phyloP scores from a whole-genome alignment of 1,140 invertebrate species.

The Drosophila sulfurigaster region DNA sequence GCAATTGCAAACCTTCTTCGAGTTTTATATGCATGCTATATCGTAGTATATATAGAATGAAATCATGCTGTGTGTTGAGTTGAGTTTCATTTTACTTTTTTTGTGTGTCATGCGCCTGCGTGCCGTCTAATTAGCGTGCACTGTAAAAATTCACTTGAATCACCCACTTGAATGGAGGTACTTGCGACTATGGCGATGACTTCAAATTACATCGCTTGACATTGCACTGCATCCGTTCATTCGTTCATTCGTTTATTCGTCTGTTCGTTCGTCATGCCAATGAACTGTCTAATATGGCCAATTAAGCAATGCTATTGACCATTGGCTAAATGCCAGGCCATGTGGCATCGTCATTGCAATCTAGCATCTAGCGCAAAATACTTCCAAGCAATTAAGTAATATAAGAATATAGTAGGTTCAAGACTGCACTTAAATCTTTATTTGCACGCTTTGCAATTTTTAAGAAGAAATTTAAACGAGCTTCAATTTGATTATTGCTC shows the following conservation, averaged over 20 bases:
- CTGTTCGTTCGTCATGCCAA: constrained; percentile 6
- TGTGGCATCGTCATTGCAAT: no score
- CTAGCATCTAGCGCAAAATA: no score
- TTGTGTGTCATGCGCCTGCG: constrained; percentile 67
- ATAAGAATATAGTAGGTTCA: no score
- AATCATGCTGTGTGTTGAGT: not conserved
- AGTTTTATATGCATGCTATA: constrained; percentile 15
- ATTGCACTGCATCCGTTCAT: constrained; percentile 26
- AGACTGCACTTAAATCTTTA: no score
- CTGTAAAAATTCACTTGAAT: constrained; percentile 43
- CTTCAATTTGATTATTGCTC: no score
- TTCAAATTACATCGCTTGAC: constrained; percentile 33
- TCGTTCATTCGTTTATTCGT: not conserved
- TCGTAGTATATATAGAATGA: not conserved
- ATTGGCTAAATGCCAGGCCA: not conserved
- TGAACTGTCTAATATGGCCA: constrained; percentile 18
- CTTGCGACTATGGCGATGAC: constrained; percentile 6
- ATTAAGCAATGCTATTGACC: constrained; percentile 22
- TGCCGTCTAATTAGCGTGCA: constrained; percentile 69
- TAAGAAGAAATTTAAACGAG: no score
- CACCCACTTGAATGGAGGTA: constrained; percentile 1
- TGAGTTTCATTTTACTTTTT: not conserved
- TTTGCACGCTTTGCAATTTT: no score
- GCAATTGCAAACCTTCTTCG: constrained; percentile 9
- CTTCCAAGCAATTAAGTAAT: no score